These are phyloP conservation scores for Charaxes varanes DNA, from an alignment of 1,140 invertebrate genomes.

Conservation along the genomic window DNA sequence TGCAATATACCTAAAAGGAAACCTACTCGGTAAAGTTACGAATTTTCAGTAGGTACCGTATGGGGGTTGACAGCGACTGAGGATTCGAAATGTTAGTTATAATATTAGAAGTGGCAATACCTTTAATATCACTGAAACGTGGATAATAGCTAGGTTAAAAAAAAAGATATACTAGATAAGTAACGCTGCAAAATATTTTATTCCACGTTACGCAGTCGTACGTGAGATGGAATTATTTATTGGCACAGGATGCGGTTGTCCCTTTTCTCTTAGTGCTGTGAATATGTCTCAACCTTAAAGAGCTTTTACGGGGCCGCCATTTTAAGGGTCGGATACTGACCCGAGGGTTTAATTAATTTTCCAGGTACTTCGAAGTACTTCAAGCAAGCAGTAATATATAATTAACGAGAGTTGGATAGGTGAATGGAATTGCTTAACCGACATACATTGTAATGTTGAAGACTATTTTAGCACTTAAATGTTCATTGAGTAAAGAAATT, in stretches of 20 bases:
- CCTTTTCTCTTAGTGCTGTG: conserved; percentile 16
- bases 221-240: conserved; percentile 21
- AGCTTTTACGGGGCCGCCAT: conserved; percentile 20
- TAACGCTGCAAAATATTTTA: conserved; percentile 6
- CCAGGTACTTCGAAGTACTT: conserved; percentile 13
- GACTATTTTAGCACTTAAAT: too few relatives aligned
- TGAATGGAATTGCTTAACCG: conserved; percentile 3
- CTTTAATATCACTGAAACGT: too few relatives aligned
- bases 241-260: conserved; percentile 8
- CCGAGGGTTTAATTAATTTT: conserved; percentile 21
- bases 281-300: conserved; percentile 23
- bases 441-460: neutral
- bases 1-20: too few relatives aligned
- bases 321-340: conserved; percentile 20
- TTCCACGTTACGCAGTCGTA: conserved; percentile 7
- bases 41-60: too few relatives aligned
- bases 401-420: conserved; percentile 9
- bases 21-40: too few relatives aligned
- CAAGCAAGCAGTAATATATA: conserved; percentile 12
- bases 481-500: too few relatives aligned
- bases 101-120: too few relatives aligned
- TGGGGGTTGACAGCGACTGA: too few relatives aligned
- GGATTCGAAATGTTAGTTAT: too few relatives aligned
- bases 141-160: neutral
- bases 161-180: neutral